Conservation (phyloP, 2,888 invertebrate genomes). For the Pollenia labialis region DNA sequence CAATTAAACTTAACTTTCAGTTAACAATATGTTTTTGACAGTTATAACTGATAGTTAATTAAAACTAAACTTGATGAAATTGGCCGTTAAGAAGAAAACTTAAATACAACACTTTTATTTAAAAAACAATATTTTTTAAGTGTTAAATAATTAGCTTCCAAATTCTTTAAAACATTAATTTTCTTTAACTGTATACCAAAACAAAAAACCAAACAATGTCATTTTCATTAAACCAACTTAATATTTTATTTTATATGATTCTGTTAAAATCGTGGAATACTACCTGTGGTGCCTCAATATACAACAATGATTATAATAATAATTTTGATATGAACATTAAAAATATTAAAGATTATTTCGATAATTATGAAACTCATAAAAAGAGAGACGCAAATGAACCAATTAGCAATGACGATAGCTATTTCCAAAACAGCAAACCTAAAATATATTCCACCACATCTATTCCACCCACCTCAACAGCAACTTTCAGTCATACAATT, state of each 20-base stretch:
- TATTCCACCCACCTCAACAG: background rate
- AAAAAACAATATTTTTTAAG: too few species aligned
- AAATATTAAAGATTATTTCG: constrained; percentile 29
- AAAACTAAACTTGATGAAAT: too few species aligned
- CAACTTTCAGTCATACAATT: background rate
- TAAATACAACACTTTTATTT: too few species aligned
- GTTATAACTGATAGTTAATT: too few species aligned
- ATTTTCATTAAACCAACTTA: background rate
- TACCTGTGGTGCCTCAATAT: background rate
- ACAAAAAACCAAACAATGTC: constrained; percentile 8
- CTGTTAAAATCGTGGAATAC: constrained; percentile 29
- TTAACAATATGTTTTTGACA: too few species aligned
- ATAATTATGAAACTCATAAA: background rate
- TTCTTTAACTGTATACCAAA: background rate
- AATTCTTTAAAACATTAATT: background rate
- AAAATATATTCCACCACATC: constrained; percentile 1
- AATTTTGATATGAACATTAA: constrained; percentile 1
- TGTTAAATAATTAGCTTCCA: background rate
- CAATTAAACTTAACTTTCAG: too few species aligned
- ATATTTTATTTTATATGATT: constrained; percentile 54
- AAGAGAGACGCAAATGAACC: constrained; percentile 16
- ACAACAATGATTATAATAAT: constrained; percentile 26
- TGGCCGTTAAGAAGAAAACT: too few species aligned
- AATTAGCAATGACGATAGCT: background rate
- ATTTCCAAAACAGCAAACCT: constrained; percentile 14